Conservation (phyloP, 2,888 invertebrate species). For the Scaptomyza reducta region DNA sequence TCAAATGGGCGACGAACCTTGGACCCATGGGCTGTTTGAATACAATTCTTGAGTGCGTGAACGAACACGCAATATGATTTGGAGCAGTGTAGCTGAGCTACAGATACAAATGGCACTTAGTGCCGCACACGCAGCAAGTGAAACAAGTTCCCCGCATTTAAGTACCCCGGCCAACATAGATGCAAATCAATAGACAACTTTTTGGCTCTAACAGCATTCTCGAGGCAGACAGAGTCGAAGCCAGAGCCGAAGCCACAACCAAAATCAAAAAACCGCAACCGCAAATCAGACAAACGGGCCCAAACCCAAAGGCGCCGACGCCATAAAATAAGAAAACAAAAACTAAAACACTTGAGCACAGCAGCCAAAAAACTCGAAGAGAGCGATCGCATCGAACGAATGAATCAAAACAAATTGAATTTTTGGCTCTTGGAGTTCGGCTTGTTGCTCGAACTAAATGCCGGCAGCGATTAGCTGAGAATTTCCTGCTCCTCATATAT, state of each 20-base stretch:
- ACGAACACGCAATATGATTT: not conserved
- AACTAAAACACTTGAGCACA: constrained; percentile 39
- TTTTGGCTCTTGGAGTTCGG: not conserved
- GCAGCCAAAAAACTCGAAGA: constrained; percentile 16
- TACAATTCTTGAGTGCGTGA: constrained; percentile 17
- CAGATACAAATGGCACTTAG: constrained; percentile 51
- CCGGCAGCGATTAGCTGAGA: constrained; percentile 54
- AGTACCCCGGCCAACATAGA: constrained; percentile 64
- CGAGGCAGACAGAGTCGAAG: constrained; percentile 31
- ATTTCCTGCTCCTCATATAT: constrained; percentile 66
- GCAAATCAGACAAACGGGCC: constrained; percentile 63
- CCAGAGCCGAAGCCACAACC: constrained; percentile 32
- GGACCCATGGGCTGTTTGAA: constrained; percentile 49
- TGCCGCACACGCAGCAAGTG: constrained; percentile 76
- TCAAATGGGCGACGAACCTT: constrained; percentile 59
- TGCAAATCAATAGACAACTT: constrained; percentile 71
- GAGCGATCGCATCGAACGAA: constrained; percentile 10
- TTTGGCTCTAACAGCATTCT: constrained; percentile 67
- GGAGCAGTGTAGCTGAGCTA: constrained; percentile 30
- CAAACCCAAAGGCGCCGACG: constrained; percentile 69
- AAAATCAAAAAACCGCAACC: constrained; percentile 56
- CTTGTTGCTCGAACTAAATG: constrained; percentile 46
- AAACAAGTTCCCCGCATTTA: constrained; percentile 67
- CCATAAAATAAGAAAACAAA: constrained; percentile 3
- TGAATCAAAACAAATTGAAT: constrained; percentile 11